Percentiles rank a stretch among this genome's conserved stretches.
phyloP scores from a whole-genome alignment of 2,113 vertebrate genomes.

The Xenotilapia longispinis region DNA sequence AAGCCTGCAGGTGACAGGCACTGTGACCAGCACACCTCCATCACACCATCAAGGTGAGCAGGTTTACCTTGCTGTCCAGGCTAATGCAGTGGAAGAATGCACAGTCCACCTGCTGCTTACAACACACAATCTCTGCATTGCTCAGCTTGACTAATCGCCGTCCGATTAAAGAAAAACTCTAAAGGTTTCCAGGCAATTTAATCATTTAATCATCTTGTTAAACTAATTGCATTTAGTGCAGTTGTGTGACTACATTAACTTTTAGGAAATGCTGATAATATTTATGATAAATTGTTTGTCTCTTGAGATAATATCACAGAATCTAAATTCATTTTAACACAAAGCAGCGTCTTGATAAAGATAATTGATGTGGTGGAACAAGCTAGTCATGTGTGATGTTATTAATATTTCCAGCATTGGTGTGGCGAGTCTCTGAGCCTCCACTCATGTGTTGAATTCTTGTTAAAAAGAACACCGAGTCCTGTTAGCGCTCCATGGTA shows the following conservation, averaged over 20 bases:
- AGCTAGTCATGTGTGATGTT: neutral
- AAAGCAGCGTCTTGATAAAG: neutral
- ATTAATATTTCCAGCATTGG: neutral
- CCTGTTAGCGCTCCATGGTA: neutral
- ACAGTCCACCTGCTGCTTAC: neutral
- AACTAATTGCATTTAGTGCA: neutral
- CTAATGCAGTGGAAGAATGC: neutral
- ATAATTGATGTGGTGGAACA: neutral
- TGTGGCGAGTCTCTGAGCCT: neutral
- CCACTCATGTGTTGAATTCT: neutral
- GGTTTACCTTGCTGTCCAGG: neutral
- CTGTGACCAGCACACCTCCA: neutral
- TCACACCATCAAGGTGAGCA: neutral
- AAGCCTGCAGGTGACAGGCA: neutral
- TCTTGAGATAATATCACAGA: neutral
- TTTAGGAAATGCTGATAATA: neutral
- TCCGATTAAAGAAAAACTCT: neutral
- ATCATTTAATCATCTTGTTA: neutral
- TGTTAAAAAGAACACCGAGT: neutral
- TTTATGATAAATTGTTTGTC: neutral
- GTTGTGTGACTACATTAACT: neutral
- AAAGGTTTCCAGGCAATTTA: neutral
- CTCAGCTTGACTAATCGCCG: neutral
- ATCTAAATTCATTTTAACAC: neutral
- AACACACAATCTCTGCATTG: neutral